Evolutionary conservation across 2,888 invertebrate species (phyloP).

Genomic region (Drosophila borborema): DNA sequence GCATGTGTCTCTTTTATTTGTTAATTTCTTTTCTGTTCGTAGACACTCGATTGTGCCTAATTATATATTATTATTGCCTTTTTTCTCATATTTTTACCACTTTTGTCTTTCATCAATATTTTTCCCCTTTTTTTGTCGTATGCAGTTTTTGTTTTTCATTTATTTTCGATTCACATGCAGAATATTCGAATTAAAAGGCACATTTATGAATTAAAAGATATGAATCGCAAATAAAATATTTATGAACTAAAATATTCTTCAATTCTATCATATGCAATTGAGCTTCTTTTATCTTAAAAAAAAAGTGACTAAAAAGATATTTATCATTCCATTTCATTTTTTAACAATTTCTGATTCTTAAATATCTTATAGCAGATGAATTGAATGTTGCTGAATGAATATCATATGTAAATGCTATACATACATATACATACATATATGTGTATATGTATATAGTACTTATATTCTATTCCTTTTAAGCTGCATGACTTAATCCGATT

Average conservation of each 20-base stretch:
- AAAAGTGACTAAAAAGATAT: too few species aligned
- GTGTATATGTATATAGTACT: not conserved
- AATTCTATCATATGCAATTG: not conserved
- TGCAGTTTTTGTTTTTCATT: not conserved
- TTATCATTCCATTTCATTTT: too few species aligned
- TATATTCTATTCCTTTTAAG: not conserved
- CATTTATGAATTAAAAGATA: too few species aligned
- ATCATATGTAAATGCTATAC: too few species aligned
- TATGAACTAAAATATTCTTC: not conserved
- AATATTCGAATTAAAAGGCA: too few species aligned
- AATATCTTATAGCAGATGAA: too few species aligned
- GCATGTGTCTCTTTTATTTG: not conserved
- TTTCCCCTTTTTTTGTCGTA: not conserved
- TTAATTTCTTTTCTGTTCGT: not conserved
- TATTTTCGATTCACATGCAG: not conserved
- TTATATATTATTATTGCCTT: not conserved
- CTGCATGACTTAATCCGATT: not conserved
- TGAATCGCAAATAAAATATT: too few species aligned
- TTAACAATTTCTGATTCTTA: too few species aligned
- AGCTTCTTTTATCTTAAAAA: too few species aligned
- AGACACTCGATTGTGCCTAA: not conserved
- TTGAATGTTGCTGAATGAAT: too few species aligned
- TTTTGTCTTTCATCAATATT: not conserved
- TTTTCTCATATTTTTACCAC: not conserved
- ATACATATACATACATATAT: too few species aligned